Conservation (phyloP, 2,888 invertebrate species). For the Pristionchus japonicus region DNA sequence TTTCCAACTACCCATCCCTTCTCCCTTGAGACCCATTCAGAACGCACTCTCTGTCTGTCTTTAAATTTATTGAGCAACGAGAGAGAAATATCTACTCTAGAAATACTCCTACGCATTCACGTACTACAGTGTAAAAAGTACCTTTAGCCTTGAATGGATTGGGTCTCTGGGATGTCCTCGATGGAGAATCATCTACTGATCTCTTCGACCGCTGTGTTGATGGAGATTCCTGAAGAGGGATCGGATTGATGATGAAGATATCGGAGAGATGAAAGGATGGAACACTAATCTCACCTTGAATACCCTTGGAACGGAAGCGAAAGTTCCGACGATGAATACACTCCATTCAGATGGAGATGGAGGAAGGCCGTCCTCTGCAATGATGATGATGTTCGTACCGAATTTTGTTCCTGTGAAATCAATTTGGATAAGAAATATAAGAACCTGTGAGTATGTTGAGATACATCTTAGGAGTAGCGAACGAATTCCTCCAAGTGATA, state of each 20-base stretch:
- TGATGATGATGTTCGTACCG: no score
- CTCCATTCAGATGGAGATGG: slow-evolving; percentile 6
- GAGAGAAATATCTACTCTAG: neutral
- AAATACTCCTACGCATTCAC: neutral
- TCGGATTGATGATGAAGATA: neutral
- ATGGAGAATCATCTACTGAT: neutral
- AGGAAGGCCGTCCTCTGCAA: slow-evolving; percentile 6
- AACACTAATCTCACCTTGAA: neutral
- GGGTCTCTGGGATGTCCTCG: neutral
- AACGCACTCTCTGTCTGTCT: neutral
- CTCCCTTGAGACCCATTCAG: neutral
- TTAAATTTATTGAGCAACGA: neutral
- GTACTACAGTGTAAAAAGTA: neutral
- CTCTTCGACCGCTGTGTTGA: neutral
- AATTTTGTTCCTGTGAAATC: no score
- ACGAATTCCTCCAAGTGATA: slow-evolving; percentile 11
- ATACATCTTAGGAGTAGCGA: neutral
- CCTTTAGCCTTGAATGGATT: slow-evolving; percentile 38
- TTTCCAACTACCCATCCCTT: neutral
- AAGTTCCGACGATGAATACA: slow-evolving; percentile 24
- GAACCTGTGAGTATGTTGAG: slow-evolving; percentile 19
- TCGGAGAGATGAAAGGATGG: neutral
- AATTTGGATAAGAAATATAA: no score
- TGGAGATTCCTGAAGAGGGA: neutral
- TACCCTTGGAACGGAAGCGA: slow-evolving; percentile 10